Percentiles rank a stretch among this genome's conserved stretches.
These are phyloP conservation scores for Eledona agricola DNA, from an alignment of 2,888 invertebrate genomes.

Conservation along the genomic window DNA sequence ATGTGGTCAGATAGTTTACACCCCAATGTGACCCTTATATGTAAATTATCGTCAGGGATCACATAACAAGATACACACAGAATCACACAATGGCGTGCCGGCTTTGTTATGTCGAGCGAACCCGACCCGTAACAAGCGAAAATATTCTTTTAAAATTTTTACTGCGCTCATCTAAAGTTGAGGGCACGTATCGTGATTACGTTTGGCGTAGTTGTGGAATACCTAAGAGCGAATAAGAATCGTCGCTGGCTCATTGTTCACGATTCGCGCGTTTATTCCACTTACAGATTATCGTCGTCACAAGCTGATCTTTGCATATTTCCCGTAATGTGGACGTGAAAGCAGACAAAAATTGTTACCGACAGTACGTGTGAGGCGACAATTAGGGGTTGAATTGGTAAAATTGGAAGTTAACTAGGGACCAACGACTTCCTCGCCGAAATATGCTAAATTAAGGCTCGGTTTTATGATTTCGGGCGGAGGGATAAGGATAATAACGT, in stretches of 20 bases:
- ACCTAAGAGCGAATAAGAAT: conserved; percentile 28
- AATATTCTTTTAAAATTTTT: conserved; percentile 22
- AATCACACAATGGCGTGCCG: conserved; percentile 18
- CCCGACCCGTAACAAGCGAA: conserved; percentile 1
- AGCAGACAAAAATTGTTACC: conserved; percentile 10
- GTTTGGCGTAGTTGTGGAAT: conserved; percentile 19
- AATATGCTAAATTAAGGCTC: conserved; percentile 27
- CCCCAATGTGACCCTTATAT: conserved; percentile 27
- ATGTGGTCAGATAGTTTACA: conserved; percentile 40
- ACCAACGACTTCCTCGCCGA: conserved; percentile 24
- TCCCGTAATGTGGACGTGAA: conserved; percentile 18
- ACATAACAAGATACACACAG: conserved; percentile 26
- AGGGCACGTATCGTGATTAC: conserved; percentile 28
- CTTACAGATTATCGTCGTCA: conserved; percentile 37
- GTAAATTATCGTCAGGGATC: conserved; percentile 33
- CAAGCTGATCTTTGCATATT: conserved; percentile 30
- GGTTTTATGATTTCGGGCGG: conserved; percentile 28
- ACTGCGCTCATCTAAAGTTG: conserved; percentile 5
- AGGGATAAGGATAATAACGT: conserved; percentile 35
- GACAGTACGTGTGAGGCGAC: conserved; percentile 9
- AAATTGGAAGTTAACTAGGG: conserved; percentile 22
- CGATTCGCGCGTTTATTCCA: conserved; percentile 36
- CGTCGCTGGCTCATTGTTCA: conserved; percentile 33
- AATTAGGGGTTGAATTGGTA: conserved; percentile 20
- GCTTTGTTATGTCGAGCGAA: conserved; percentile 8